phyloP scores from a whole-genome alignment of 2,797 vertebrate species.

The Tachyglossus aculeatus region DNA sequence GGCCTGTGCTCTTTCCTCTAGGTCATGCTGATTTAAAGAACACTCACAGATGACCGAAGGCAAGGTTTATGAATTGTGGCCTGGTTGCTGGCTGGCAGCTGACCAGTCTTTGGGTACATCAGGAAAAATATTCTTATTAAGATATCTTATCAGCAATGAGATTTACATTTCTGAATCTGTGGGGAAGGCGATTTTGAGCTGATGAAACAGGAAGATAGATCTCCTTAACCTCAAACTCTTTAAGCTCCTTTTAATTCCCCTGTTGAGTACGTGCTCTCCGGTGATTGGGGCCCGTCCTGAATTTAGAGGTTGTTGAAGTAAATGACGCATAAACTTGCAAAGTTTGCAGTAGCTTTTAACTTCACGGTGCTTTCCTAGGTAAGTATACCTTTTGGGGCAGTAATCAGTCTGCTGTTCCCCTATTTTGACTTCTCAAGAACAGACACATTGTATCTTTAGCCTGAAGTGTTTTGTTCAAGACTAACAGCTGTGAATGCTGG shows the following conservation, averaged over 20 bases:
- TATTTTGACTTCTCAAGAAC: too few species aligned
- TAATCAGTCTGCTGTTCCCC: too few species aligned
- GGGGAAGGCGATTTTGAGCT: background rate
- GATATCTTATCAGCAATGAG: background rate
- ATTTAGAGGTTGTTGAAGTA: constrained; percentile 24
- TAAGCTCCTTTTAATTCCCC: constrained; percentile 18
- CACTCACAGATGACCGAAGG: too few species aligned
- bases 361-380: too few species aligned
- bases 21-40: background rate
- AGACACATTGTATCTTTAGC: too few species aligned
- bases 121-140: background rate
- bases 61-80: background rate
- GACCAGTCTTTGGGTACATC: background rate
- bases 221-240: background rate
- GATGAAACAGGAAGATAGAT: background rate
- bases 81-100: background rate
- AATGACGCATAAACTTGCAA: constrained; percentile 27
- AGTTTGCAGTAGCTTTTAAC: constrained; percentile 21
- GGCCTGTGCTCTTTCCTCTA: too few species aligned
- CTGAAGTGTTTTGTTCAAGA: too few species aligned
- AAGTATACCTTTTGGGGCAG: too few species aligned
- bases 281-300: constrained; percentile 11
- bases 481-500: too few species aligned
- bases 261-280: constrained; percentile 1
- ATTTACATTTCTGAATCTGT: background rate